Base-by-base conservation (phyloP, 2,888 invertebrate genomes). In the Oxycera nigricornis region DNA sequence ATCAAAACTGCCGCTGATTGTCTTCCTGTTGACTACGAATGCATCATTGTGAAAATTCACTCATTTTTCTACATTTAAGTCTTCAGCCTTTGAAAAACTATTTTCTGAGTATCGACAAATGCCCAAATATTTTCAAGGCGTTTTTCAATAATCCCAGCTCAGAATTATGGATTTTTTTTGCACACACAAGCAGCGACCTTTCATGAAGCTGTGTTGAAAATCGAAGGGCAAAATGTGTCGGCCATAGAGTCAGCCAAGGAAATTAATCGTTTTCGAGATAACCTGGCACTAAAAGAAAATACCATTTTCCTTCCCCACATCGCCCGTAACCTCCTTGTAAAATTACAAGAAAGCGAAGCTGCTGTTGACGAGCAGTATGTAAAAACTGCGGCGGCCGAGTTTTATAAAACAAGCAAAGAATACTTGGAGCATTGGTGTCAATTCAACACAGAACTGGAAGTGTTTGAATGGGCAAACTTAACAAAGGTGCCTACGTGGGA, bases 11-110 rank as follows among this genome's bases (percentile, higher is more conserved):
- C 74, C 74, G 77, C 73, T 41, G 67, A 76, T 78, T 74, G 72
- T 39, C 76, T 80, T 75, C 73, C 79, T 74, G 73, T 79, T 14
- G 75, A 75, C 39, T 57, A 14, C 2, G 50, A n/a, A n/a, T n/a
- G n/a, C n/a, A n/a, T 75, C 3, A 31, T 75, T 17, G 65, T 28
- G 11, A 73, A 30, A 79, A 78, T 76, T 76, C 78, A 73, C 78
- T 55, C 55, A 22, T 79, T 79, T n/a, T 79, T 79, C 59, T 76
- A 68, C 77, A 76, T 78, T 46, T 79, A 77, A 72, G 75, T 31
- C 67, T 55, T 55, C 41, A 73, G 17, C 73, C 72, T 17, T 75
- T 75, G 14, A 62, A 74, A 67, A 24, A 17, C 30, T 74, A 75
- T 73, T 75, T 76, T 67, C 39, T 75, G 30, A 59, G 41, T 35